Conservation (phyloP, 2,888 invertebrate genomes). For the Apodemia mormo region DNA sequence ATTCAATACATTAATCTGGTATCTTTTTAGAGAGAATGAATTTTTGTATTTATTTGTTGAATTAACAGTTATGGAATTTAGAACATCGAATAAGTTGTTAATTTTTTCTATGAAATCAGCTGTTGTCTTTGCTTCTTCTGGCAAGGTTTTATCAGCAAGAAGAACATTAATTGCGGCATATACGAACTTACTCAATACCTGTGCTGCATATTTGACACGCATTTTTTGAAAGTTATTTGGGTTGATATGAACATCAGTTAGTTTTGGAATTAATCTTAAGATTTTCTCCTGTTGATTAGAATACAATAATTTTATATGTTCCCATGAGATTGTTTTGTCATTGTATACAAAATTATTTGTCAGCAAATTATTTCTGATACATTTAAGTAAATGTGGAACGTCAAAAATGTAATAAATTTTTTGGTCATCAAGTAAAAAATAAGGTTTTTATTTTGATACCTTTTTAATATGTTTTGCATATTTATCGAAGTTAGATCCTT, state of each 20-base stretch:
- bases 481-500: conserved; percentile 28
- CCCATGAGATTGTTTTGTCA: conserved; percentile 40
- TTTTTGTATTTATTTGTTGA: conserved; percentile 10
- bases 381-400: conserved; percentile 42
- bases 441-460: conserved; percentile 38
- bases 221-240: conserved; percentile 42
- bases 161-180: conserved; percentile 39
- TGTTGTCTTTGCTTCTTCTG: conserved; percentile 29
- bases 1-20: conserved; percentile 32
- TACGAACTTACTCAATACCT: conserved; percentile 44
- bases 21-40: conserved; percentile 30
- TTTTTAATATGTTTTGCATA: conserved; percentile 34
- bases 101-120: conserved; percentile 32
- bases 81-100: conserved; percentile 36
- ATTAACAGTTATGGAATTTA: conserved; percentile 32
- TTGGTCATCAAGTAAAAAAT: conserved; percentile 39
- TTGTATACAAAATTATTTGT: conserved; percentile 41
- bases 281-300: conserved; percentile 36
- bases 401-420: conserved; percentile 46
- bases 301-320: conserved; percentile 41
- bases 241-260: conserved; percentile 35
- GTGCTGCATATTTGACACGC: conserved; percentile 40
- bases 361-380: conserved; percentile 40
- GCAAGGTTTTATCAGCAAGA: conserved; percentile 29
- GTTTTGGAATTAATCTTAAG: conserved; percentile 41